Evolutionary conservation across 1,140 invertebrate species (phyloP), one percentile per base, ranked within the genome.

Genomic region (Drosophila leontia): DNA sequence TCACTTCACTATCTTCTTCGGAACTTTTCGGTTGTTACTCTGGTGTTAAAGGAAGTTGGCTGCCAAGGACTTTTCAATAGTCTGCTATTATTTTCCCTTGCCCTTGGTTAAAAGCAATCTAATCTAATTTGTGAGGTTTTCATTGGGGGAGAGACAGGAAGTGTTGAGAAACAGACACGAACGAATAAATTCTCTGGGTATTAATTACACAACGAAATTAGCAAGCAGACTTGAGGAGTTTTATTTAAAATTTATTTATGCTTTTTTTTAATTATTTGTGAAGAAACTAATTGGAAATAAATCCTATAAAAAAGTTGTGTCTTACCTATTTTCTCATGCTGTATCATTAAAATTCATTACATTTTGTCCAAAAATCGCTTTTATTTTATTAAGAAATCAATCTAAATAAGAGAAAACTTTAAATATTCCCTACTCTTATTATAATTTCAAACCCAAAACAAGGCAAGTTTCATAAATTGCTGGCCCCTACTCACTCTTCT

Each of bases 11-110:
- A 45, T 69, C 50, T 58, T 51, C 67, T 19, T 50, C 1, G 15
- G 7, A 87, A 87, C 67, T 79, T 86, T 72, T 13, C 7, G 23
- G 45, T 47, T 67, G 70, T 80, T 86, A 79, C 58, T 75, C 41
- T 76, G 69, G 65, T 63, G 78, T 79, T 76, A 56, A 80, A 77
- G 71, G 65, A 67, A 70, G 78, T 82, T 82, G 56, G 55, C 29
- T 53, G 48, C 77, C 56, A 29, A 65, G 78, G 82, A 83, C 37
- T 82, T 80, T 69, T 65, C 58, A 74, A 75, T 61, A 62, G 58
- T 78, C 70, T 37, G 35, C 34, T 58, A 32, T 29, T 67, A 64
- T 63, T 63, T 63, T 12, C 32, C 15, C 19, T 11, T 19, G 7
- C n/a, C 47, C 35, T 13, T 23, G 45, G 67, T 53, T 50, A 37